phyloP scores from a whole-genome alignment of 2,113 vertebrate species.

The Lagopus muta region DNA sequence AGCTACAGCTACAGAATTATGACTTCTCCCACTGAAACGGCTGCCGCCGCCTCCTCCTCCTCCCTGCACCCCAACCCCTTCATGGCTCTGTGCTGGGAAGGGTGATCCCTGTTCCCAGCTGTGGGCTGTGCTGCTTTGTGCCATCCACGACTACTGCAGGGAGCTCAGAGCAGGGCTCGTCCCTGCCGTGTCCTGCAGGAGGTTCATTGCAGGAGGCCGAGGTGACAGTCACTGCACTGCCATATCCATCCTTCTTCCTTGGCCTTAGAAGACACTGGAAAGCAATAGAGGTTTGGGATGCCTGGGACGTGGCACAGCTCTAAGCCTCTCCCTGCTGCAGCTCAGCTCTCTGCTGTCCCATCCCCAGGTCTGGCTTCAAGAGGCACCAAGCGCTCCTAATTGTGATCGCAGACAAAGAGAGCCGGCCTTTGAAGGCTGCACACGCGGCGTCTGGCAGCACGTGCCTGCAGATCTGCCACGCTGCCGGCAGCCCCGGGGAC shows the following conservation, averaged over 20 bases:
- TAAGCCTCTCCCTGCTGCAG: background rate
- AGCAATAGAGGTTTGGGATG: background rate
- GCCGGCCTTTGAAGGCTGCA: background rate
- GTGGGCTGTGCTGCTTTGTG: no score
- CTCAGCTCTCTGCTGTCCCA: background rate
- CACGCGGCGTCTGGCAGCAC: background rate
- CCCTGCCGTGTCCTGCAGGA: fast-evolving
- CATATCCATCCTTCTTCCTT: background rate
- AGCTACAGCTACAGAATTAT: fast-evolving
- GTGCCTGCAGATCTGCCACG: background rate
- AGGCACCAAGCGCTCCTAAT: background rate
- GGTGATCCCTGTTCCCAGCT: background rate
- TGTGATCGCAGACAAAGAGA: conserved; percentile 1
- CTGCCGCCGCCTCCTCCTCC: background rate
- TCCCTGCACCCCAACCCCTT: background rate
- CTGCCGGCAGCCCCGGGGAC: background rate
- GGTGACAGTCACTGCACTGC: background rate
- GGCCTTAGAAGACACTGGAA: fast-evolving
- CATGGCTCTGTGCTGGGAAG: fast-evolving
- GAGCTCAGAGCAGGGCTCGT: background rate
- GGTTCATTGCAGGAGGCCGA: background rate
- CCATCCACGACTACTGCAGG: fast-evolving
- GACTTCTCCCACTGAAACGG: fast-evolving
- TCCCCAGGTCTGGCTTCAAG: fast-evolving
- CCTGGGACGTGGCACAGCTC: fast-evolving